Evolutionary conservation across 2,888 invertebrate species (phyloP).

Genomic region (Allygus modestus): DNA sequence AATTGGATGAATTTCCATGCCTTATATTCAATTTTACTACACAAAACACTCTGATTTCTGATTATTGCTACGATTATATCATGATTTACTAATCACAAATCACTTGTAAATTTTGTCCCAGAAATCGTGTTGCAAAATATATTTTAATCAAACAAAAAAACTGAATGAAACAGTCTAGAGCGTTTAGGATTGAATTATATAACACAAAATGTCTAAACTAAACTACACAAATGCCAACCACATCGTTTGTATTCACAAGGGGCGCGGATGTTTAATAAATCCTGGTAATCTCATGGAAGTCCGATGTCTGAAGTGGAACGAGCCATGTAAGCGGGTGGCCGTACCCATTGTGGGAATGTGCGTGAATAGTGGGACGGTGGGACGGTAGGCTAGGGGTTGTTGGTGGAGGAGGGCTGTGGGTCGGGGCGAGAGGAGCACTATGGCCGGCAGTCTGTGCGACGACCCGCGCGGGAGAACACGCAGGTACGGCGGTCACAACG

Average conservation of each 20-base stretch:
- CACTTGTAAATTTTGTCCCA: too few species aligned
- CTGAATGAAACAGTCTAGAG: too few species aligned
- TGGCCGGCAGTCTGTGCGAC: slow-evolving; percentile 23
- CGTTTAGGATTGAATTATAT: too few species aligned
- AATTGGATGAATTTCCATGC: too few species aligned
- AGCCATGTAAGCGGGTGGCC: not conserved
- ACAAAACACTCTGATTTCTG: too few species aligned
- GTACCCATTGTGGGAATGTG: not conserved
- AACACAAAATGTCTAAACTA: not conserved
- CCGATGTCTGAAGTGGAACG: slow-evolving; percentile 12
- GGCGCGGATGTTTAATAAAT: slow-evolving; percentile 13
- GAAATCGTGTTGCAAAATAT: too few species aligned
- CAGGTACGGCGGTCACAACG: not conserved
- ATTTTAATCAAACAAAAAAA: too few species aligned
- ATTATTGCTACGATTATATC: too few species aligned
- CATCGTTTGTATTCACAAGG: slow-evolving; percentile 4
- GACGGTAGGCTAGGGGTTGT: not conserved
- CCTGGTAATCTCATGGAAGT: slow-evolving; percentile 15
- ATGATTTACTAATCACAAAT: too few species aligned
- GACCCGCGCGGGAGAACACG: not conserved
- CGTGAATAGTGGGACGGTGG: not conserved
- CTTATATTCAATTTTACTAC: too few species aligned
- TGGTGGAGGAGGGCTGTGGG: not conserved
- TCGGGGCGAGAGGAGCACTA: not conserved
- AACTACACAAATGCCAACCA: not conserved